phyloP scores from a whole-genome alignment of 92 coral and sea anemone species.

The Ricordea florida region DNA sequence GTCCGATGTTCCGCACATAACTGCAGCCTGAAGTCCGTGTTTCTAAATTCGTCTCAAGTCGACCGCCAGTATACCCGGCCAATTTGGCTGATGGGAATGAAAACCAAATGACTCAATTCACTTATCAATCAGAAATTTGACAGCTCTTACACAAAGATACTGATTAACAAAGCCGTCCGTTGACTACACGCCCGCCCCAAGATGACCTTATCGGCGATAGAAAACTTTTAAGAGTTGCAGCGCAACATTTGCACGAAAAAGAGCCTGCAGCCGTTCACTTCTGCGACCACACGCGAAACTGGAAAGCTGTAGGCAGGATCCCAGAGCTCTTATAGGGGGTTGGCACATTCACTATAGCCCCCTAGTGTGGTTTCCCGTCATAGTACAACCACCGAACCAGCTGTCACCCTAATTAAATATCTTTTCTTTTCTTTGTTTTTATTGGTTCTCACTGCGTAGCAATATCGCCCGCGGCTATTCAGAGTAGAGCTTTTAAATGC shows the following conservation, averaged over 20 bases:
- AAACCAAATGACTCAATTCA: constrained; percentile 92
- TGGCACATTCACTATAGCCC: constrained; percentile 47
- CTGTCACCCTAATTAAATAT: constrained; percentile 93
- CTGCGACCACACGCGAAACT: constrained; percentile 9
- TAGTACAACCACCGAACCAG: constrained; percentile 60
- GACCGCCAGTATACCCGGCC: constrained; percentile 37
- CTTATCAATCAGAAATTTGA: constrained; percentile 98
- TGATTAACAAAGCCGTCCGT: constrained; percentile 80
- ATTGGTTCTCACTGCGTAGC: constrained; percentile 73
- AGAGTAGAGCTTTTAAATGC: constrained; percentile 33
- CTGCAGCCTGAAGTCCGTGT: constrained; percentile 18
- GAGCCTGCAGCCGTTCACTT: background rate
- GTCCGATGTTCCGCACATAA: constrained; percentile 42
- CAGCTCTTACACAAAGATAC: constrained; percentile 88
- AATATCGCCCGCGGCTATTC: constrained; percentile 84
- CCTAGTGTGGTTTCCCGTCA: constrained; percentile 76
- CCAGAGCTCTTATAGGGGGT: constrained; percentile 37
- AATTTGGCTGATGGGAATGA: constrained; percentile 66
- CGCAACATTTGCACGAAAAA: constrained; percentile 14
- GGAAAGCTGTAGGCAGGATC: constrained; percentile 8
- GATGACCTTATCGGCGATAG: constrained; percentile 60
- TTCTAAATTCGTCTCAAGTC: no score
- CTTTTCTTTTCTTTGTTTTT: constrained; percentile 68
- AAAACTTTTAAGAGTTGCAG: background rate
- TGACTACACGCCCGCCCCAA: constrained; percentile 63